Conservation (phyloP, 2,113 vertebrate species). For the Myxocyprinus asiaticus region DNA sequence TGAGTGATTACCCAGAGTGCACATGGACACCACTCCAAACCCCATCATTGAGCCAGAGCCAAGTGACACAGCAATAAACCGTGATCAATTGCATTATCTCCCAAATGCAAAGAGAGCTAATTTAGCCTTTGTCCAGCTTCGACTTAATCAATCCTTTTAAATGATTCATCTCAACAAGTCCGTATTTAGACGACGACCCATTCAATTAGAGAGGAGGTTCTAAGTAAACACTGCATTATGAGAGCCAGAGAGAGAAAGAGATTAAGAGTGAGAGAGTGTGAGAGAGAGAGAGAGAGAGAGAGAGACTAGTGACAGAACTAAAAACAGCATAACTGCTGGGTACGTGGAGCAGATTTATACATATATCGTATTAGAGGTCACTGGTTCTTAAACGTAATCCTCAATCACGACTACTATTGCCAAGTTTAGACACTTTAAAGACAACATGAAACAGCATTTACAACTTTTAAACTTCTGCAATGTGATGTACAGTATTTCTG, state of each 20-base stretch:
- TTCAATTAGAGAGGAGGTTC: constrained; percentile 39
- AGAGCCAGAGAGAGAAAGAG: background rate
- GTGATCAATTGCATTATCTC: constrained; percentile 52
- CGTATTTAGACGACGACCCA: constrained; percentile 32
- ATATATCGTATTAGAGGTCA: too few species aligned
- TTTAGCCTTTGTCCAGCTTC: constrained; percentile 40
- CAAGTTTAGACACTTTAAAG: too few species aligned
- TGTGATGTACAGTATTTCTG: too few species aligned
- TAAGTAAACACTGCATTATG: constrained; percentile 35
- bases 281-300: background rate
- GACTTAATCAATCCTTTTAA: constrained; percentile 44
- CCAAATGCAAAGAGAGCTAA: constrained; percentile 43
- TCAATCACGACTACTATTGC: too few species aligned
- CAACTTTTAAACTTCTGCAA: too few species aligned
- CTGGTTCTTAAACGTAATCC: too few species aligned
- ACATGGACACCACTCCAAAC: constrained; percentile 2
- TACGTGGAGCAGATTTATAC: too few species aligned
- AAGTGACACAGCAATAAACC: constrained; percentile 49
- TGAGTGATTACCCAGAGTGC: constrained; percentile 41
- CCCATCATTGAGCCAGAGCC: constrained; percentile 27
- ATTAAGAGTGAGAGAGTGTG: too few species aligned
- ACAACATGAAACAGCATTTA: too few species aligned
- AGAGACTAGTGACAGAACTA: background rate
- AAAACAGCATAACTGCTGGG: background rate
- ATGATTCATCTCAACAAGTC: constrained; percentile 39